These are phyloP conservation scores for Marcusenius ussheri DNA, from an alignment of 2,113 vertebrate species.

Conservation along the genomic window DNA sequence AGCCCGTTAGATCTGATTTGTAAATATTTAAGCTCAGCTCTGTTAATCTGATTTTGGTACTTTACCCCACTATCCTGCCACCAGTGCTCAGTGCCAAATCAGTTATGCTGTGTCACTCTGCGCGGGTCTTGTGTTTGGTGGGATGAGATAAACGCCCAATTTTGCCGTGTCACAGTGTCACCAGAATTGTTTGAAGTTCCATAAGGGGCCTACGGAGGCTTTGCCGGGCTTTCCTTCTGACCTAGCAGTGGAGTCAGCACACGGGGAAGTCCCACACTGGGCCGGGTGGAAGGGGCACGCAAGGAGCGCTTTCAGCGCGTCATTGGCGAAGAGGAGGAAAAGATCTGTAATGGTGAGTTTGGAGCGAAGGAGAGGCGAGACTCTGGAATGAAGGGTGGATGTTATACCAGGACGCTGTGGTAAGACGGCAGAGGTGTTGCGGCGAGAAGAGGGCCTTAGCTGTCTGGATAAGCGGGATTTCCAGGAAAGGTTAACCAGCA, in stretches of 20 bases:
- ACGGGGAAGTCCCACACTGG: constrained; percentile 39
- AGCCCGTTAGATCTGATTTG: constrained; percentile 69
- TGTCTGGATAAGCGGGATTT: constrained; percentile 45
- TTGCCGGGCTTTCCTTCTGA: constrained; percentile 46
- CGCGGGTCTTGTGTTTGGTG: constrained; percentile 59
- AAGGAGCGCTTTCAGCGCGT: constrained; percentile 47
- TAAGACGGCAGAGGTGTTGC: constrained; percentile 56
- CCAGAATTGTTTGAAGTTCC: constrained; percentile 48
- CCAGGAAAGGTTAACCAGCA: constrained; percentile 49
- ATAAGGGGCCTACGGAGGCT: constrained; percentile 46
- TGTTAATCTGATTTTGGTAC: constrained; percentile 77
- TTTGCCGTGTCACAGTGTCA: constrained; percentile 48
- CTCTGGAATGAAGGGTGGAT: constrained; percentile 33
- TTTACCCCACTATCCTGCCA: constrained; percentile 74
- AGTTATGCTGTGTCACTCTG: constrained; percentile 73
- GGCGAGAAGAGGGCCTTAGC: constrained; percentile 43
- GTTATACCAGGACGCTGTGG: constrained; percentile 50
- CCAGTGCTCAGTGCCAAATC: constrained; percentile 75
- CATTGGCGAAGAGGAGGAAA: constrained; percentile 57
- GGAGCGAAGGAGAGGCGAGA: constrained; percentile 41
- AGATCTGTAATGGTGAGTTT: constrained; percentile 44
- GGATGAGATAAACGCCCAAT: constrained; percentile 54
- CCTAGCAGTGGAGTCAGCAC: constrained; percentile 40
- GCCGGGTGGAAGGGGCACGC: constrained; percentile 36
- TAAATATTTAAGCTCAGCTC: constrained; percentile 73